These are phyloP conservation scores for Plumapathes pennacea DNA, from an alignment of 92 coral and sea anemone species.

Conservation along the genomic window DNA sequence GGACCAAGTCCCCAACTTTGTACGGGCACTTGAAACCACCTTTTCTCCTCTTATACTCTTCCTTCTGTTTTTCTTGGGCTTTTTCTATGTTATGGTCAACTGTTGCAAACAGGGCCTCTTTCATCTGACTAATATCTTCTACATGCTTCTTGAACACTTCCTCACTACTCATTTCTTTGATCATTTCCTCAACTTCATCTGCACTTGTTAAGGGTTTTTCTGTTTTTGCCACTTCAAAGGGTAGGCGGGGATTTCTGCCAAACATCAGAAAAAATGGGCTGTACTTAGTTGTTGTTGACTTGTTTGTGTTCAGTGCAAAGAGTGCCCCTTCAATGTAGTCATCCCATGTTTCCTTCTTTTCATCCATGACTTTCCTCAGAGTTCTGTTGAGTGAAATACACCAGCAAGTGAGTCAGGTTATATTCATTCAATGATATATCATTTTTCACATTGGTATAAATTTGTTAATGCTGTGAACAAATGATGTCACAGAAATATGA, in stretches of 20 bases:
- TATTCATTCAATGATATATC: too few species aligned
- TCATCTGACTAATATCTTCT: constrained; percentile 9
- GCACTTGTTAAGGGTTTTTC: constrained; percentile 1
- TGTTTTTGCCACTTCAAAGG: constrained; percentile 45
- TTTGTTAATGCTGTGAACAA: too few species aligned
- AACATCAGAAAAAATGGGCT: constrained; percentile 56
- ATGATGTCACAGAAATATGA: too few species aligned
- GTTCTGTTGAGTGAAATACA: constrained; percentile 34
- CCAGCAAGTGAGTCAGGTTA: too few species aligned
- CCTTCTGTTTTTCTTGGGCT: constrained; percentile 62
- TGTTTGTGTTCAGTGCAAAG: constrained; percentile 54
- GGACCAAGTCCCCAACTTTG: constrained; percentile 37
- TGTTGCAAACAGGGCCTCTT: constrained; percentile 30
- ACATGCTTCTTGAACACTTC: constrained; percentile 13
- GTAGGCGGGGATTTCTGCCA: constrained; percentile 46
- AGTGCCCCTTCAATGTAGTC: constrained; percentile 59
- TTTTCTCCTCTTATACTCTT: constrained; percentile 34
- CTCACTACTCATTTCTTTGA: constrained; percentile 1
- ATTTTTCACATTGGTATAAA: too few species aligned
- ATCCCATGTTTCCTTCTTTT: constrained; percentile 48
- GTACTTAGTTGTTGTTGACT: constrained; percentile 54
- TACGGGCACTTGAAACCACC: constrained; percentile 15
- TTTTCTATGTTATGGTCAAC: constrained; percentile 23
- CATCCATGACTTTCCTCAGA: constrained; percentile 47
- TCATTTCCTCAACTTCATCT: not conserved